Evolutionary conservation across 1,140 invertebrate genomes (phyloP), one percentile per base, ranked within the genome.

Genomic region (Drosophila oshimai): DNA sequence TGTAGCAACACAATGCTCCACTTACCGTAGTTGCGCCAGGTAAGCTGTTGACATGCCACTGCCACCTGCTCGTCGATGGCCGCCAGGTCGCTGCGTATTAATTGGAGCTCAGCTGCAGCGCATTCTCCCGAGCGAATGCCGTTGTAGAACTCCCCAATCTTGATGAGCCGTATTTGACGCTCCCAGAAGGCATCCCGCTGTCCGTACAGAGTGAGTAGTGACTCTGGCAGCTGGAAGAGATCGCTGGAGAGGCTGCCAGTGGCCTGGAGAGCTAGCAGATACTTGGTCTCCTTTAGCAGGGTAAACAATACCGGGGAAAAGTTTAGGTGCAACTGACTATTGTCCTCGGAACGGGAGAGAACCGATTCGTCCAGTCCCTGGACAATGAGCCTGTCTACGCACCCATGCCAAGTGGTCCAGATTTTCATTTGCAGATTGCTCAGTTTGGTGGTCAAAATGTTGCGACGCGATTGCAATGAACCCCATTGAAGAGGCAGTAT

Each of bases 91-190:
- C 44, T 44, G 18, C 42, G 50, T 51, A 90, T 90, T 9, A 90
- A 33, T 50, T 77, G 89, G 15, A 89, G 58, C 29, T 89, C 89
- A 2, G 81, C 87, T 6, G 37, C 50, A 2, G 64, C 72, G 28
- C 83, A 78, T 22, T 83, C 74, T 0, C 76, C 87, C 2, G 50
- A 42, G 1, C 93, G 89, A 13, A 96, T 92, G 88, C 93, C 93
- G 91, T 96, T 95, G 83, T 92, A 93, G 90, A 91, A 93, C 81
- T 93, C 91, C 0, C 92, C 88, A 50, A 92, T 92, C 58, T 92
- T 79, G 24, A 91, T 91, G 17, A 93, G 78, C 26, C 90, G 90
- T 12, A 90, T 81, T 37, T 89, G 89, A n/a, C 89, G 89, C 26
- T 90, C 79, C 75, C 87, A 89, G 26, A 93, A 88, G 33, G 90